Base-by-base conservation (phyloP, 2,113 vertebrate genomes). In the Mixornis gularis region DNA sequence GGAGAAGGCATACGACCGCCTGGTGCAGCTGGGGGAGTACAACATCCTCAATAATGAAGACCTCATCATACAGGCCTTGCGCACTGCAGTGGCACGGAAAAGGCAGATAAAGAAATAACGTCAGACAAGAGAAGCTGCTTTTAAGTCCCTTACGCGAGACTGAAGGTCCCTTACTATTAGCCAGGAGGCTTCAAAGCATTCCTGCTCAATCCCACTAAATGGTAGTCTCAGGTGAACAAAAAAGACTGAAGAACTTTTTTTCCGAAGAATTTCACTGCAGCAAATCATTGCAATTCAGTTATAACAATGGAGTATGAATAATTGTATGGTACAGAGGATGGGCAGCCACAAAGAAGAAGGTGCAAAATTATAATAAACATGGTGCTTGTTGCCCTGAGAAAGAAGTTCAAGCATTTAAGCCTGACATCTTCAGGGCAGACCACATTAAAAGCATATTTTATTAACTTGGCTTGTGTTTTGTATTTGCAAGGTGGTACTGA, bases 21-120 rank as follows among this genome's bases (percentile, higher is more conserved):
- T 98, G 82, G 92, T 98, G 63, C 93, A 95, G 20, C 93, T 98
- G 90, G 93, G 77, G 15, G 95, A 96, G 49, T 98, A 98, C 94
- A 98, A 98, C 4, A 82, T 98, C 62, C 92, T 98, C 59, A 98
- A 98, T 59, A 98, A 98, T 0, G 16, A 55, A 12, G 73, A 96
- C 12, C 92, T 95, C 7, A 88, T 98, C 49, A 17, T 56, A 11
- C 69, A 60, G 20, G 97, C 97, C 51, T 84, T 98, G 69, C 55
- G 1, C 44, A 92, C 65, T 44, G 98, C 97, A 72, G 94, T 98
- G 72, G 80, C 91, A 58, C 65, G 59, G 53, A 93, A 85, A 97
- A 96, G 79, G 43, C 77, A 43, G 44, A 87, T 51, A 34, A 97
- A 87, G 85, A 94, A 85, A 76, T 95, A 74, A 73, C 10, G 26